Evolutionary conservation across 2,888 invertebrate species (phyloP).

Genomic region (Halocaridina rubra): DNA sequence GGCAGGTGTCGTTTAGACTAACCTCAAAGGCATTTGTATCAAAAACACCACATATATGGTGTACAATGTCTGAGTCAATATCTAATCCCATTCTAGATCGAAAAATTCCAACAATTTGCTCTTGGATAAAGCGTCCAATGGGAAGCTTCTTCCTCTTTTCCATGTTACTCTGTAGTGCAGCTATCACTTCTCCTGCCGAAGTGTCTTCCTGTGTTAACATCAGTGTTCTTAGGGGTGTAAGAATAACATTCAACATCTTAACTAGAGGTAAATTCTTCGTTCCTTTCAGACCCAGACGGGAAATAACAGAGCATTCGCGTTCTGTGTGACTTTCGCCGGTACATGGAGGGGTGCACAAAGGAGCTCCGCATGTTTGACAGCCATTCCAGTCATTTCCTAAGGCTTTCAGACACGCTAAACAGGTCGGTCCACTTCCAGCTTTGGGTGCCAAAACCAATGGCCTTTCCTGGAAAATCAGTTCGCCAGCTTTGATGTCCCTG

Average conservation of each 20-base stretch:
- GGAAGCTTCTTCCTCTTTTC: conserved; percentile 15
- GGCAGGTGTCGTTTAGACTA: background rate
- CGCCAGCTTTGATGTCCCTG: conserved; percentile 36
- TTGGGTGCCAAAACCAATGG: conserved; percentile 40
- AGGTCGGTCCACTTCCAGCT: conserved; percentile 27
- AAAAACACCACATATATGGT: conserved; percentile 55
- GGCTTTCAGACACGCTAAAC: conserved; percentile 33
- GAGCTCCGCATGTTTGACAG: conserved; percentile 33
- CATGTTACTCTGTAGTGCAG: conserved; percentile 42
- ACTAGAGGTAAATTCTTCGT: background rate
- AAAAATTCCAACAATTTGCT: conserved; percentile 20
- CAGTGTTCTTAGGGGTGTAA: conserved; percentile 39
- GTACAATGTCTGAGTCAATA: conserved; percentile 27
- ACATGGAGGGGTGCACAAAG: conserved; percentile 27
- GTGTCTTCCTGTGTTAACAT: conserved; percentile 12
- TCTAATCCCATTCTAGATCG: background rate
- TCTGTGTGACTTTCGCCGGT: conserved; percentile 10
- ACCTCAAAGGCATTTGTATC: conserved; percentile 62
- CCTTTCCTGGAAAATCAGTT: conserved; percentile 34
- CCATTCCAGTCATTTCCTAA: conserved; percentile 5
- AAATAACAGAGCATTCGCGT: conserved; percentile 28
- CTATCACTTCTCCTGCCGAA: background rate
- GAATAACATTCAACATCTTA: conserved; percentile 22
- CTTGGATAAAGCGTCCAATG: conserved; percentile 32
- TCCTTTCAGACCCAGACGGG: conserved; percentile 7